Evolutionary conservation across 1,140 invertebrate genomes (phyloP), one percentile per base, ranked within the genome.

Genomic region (Lasaia peninsularis): DNA sequence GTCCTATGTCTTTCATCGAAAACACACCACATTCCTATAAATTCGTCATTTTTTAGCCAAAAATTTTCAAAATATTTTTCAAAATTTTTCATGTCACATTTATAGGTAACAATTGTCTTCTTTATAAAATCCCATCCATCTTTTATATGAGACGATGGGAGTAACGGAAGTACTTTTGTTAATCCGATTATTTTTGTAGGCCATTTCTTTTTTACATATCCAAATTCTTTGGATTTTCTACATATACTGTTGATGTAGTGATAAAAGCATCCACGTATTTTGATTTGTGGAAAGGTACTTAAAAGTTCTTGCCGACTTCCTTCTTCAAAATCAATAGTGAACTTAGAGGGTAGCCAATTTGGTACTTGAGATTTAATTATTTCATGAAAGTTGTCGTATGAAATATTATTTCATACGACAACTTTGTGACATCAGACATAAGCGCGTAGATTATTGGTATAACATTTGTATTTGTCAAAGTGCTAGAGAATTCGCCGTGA

Each of bases 1-100:
- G 33, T 34, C 33, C 33, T 34, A 34, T 34, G 33, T n/a, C 10
- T 10, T 11, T 34, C 33, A 11, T 11, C 33, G 33, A 34, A 34
- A 34, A 34, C 33, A 34, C 33, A 34, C 33, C 33, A 34, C 33
- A 34, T 34, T 34, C 33, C 33, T 34, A 34, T 34, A 34, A 34
- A 34, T 34, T 34, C 33, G 33, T 34, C 33, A 34, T 34, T 35
- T 35, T 35, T 35, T 35, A 35, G 33, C 33, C 33, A 35, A 35
- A 35, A 35, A 11, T 24, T 24, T 24, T 24, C 24, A 24, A 24
- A 24, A 24, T 24, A 24, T 24, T 24, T 24, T 24, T 24, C 24
- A 24, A 24, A 24, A 24, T 24, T 24, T 24, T 24, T 24, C 24
- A 24, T 24, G 24, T n/a, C 33, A 1, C 33, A 35, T 35, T 35